Percentiles rank a stretch among this genome's conserved stretches.
These are phyloP conservation scores for Enteromius paludinosus DNA, from an alignment of 2,797 vertebrate genomes.

Conservation along the genomic window DNA sequence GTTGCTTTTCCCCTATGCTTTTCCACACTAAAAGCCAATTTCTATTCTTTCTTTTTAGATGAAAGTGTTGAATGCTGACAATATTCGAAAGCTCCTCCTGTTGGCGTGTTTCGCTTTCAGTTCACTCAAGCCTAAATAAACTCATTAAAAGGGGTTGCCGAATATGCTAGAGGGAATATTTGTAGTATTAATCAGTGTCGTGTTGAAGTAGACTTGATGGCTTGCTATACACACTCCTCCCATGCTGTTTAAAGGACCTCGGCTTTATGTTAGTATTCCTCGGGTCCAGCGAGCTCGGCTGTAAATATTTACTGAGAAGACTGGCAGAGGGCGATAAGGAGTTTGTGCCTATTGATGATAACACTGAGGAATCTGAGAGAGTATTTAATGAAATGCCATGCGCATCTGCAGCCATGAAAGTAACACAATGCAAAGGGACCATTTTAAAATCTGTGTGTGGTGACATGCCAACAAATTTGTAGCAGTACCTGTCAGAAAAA, in stretches of 20 bases:
- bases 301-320: slow-evolving; percentile 81
- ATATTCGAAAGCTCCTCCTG: slow-evolving; percentile 4
- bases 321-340: slow-evolving; percentile 78
- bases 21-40: slow-evolving; percentile 44
- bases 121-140: slow-evolving; percentile 61
- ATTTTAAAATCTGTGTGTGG: not conserved
- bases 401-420: slow-evolving; percentile 70
- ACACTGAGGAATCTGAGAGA: slow-evolving; percentile 73
- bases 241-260: slow-evolving; percentile 66
- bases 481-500: not conserved
- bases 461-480: not conserved
- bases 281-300: slow-evolving; percentile 64
- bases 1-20: not conserved
- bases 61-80: slow-evolving; percentile 37
- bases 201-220: slow-evolving; percentile 71
- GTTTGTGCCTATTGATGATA: slow-evolving; percentile 75
- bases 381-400: slow-evolving; percentile 76
- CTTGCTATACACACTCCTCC: slow-evolving; percentile 64
- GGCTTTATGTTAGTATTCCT: slow-evolving; percentile 77
- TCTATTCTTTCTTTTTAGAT: slow-evolving; percentile 17
- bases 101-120: slow-evolving; percentile 17
- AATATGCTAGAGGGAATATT: slow-evolving; percentile 70
- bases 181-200: slow-evolving; percentile 74
- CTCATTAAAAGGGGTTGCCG: slow-evolving; percentile 63
- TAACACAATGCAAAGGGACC: slow-evolving; percentile 16